These are phyloP conservation scores for Diogma glabrata DNA, from an alignment of 2,888 invertebrate species.

Conservation along the genomic window DNA sequence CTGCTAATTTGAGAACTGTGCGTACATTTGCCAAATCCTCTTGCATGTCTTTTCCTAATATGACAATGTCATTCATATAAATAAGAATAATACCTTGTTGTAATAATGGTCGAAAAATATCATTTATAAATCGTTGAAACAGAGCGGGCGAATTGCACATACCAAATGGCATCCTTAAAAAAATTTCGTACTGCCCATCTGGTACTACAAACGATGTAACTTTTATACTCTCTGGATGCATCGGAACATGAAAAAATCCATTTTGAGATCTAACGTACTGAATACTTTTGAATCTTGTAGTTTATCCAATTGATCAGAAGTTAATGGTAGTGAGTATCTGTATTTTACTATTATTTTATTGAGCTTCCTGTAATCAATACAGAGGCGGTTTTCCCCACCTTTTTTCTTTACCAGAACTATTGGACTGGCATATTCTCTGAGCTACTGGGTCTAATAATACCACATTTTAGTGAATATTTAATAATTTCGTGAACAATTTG, in stretches of 20 bases:
- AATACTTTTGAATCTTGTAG: neutral
- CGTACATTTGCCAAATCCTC: too few species aligned
- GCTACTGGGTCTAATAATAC: neutral
- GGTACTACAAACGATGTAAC: neutral
- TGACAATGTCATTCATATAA: neutral
- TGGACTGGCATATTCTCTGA: too few species aligned
- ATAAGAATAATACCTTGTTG: neutral
- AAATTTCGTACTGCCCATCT: neutral
- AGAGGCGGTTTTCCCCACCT: too few species aligned
- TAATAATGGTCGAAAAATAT: neutral
- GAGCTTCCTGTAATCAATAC: too few species aligned
- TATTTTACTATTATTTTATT: too few species aligned
- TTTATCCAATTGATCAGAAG: neutral
- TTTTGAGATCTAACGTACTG: neutral
- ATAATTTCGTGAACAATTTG: neutral
- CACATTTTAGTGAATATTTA: neutral
- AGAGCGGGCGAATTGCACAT: neutral
- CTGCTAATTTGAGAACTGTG: too few species aligned
- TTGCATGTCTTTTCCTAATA: neutral
- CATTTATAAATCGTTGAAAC: neutral
- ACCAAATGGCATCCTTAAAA: constrained; percentile 1
- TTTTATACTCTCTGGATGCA: neutral
- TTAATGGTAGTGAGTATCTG: neutral
- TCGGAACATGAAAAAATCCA: neutral
- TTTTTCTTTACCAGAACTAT: too few species aligned